These are phyloP conservation scores for Phrixothrix hirtus DNA, from an alignment of 2,888 invertebrate species.

Conservation along the genomic window DNA sequence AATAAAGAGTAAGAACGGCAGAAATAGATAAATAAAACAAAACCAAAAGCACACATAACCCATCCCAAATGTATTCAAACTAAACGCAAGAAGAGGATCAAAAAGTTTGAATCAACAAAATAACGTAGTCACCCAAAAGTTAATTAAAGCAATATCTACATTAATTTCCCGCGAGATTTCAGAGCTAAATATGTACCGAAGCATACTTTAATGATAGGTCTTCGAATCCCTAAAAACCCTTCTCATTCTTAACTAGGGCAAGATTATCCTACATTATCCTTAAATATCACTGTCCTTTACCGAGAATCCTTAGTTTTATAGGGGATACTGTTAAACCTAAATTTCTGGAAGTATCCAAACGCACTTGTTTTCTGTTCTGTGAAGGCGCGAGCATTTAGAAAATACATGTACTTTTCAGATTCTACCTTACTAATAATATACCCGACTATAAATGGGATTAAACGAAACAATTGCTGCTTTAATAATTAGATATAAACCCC, in stretches of 20 bases:
- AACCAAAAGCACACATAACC: slow-evolving; percentile 10
- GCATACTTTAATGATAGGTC: slow-evolving; percentile 27
- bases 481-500: too few species aligned
- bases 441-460: too few species aligned
- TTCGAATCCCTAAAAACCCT: slow-evolving; percentile 31
- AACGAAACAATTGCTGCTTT: too few species aligned
- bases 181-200: slow-evolving; percentile 34
- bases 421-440: background rate
- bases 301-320: slow-evolving; percentile 20
- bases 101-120: slow-evolving; percentile 37
- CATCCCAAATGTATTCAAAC: slow-evolving; percentile 7
- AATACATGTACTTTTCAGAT: slow-evolving; percentile 7
- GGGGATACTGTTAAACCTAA: slow-evolving; percentile 17
- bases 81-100: slow-evolving; percentile 19
- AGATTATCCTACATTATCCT: slow-evolving; percentile 35
- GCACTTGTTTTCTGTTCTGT: slow-evolving; percentile 3
- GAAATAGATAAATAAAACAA: slow-evolving; percentile 10
- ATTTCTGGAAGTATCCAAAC: slow-evolving; percentile 17
- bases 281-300: slow-evolving; percentile 25
- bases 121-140: slow-evolving; percentile 33
- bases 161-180: slow-evolving; percentile 38
- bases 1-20: background rate
- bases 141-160: slow-evolving; percentile 38
- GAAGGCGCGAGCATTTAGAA: slow-evolving; percentile 3
- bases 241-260: slow-evolving; percentile 30